Base-by-base conservation (phyloP, 1,140 invertebrate species). In the Leguminivora glycinivorella region DNA sequence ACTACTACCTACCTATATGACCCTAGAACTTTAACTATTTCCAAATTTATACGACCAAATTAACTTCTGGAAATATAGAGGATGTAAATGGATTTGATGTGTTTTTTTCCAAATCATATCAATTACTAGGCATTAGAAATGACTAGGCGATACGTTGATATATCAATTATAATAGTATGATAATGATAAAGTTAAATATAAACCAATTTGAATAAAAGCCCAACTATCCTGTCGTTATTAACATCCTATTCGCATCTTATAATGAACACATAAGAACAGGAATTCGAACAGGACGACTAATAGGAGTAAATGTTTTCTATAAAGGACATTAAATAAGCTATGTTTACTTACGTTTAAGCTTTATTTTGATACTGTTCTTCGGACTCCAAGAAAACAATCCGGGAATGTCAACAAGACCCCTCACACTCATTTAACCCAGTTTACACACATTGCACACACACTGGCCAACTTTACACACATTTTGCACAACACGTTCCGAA, bases 301-400 rank as follows among this genome's bases (percentile, higher is more conserved):
- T n/a, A n/a, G n/a, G n/a, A n/a, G n/a, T n/a, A n/a, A n/a, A n/a
- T n/a, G n/a, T n/a, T n/a, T n/a, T n/a, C n/a, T n/a, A n/a, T n/a
- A n/a, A n/a, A n/a, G n/a, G n/a, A n/a, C n/a, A n/a, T n/a, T n/a
- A n/a, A 22, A 52, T 52, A 52, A 47, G n/a, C 10, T 22, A 1
- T 52, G 47, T 73, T n/a, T 73, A 90, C 89, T 66, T 88, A 91
- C 89, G 87, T 89, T 91, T 91, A 25, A 91, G 84, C 78, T 89
- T 91, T 85, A 91, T 91, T 81, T 89, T 91, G 87, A 91, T 83
- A 80, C 74, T 89, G 75, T 86, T 87, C 81, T 88, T 91, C 24
- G 87, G 87, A 77, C 84, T 91, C 89, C 87, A 91, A 73, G 76
- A 78, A 78, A 89, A 88, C 79, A 91, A 83, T 79, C 87, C 87